phyloP scores from a whole-genome alignment of 1,140 invertebrate genomes.

The Cotesia chilonis region DNA sequence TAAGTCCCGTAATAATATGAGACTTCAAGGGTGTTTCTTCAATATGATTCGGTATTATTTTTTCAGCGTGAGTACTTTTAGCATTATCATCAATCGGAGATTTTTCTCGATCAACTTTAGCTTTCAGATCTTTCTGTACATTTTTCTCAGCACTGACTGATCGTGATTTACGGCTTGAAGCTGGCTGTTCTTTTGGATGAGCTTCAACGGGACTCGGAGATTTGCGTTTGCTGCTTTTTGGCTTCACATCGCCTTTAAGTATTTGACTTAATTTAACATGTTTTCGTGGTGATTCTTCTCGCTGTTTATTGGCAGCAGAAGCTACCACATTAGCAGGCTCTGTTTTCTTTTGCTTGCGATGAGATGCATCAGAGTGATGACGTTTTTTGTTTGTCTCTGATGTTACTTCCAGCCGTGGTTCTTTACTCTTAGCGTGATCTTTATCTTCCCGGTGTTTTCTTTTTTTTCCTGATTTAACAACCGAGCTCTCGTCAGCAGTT shows the following conservation, averaged over 20 bases:
- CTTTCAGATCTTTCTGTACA: neutral
- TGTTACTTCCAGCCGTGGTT: conserved; percentile 10
- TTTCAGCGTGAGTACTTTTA: too few species aligned
- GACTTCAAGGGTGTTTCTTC: neutral
- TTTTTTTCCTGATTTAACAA: conserved; percentile 16
- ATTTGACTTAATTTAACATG: conserved; percentile 22
- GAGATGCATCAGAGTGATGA: neutral
- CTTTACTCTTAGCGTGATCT: conserved; percentile 20
- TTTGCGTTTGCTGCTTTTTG: conserved; percentile 14
- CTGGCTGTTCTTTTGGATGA: neutral
- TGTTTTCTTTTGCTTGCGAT: conserved; percentile 19
- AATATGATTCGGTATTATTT: too few species aligned
- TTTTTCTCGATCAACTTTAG: conserved; percentile 25
- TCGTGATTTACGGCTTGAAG: neutral
- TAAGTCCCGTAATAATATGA: conserved; percentile 30
- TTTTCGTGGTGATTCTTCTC: neutral
- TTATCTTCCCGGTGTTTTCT: conserved; percentile 27
- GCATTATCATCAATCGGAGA: neutral
- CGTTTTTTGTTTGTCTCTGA: neutral
- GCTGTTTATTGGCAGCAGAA: neutral
- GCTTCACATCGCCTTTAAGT: conserved; percentile 9
- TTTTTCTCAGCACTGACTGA: conserved; percentile 16
- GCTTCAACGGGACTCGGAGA: neutral
- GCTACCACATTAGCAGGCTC: neutral
- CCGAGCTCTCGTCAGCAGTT: neutral